Evolutionary conservation across 1,140 invertebrate species (phyloP).

Genomic region (Phortica variegata): DNA sequence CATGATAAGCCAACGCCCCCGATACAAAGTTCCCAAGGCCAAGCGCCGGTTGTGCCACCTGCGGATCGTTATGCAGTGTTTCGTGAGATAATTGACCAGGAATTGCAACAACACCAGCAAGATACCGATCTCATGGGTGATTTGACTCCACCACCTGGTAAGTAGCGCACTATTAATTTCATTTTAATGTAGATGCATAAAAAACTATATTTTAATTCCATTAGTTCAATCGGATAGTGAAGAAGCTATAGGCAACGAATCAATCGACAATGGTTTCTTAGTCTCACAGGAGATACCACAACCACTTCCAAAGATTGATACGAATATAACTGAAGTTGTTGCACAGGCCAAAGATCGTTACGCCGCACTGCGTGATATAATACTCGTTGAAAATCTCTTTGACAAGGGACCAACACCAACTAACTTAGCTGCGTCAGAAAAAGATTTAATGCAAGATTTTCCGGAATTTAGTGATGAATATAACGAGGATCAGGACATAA

Average conservation of each 20-base stretch:
- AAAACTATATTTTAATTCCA: slow-evolving; percentile 12
- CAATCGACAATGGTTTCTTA: slow-evolving; percentile 1
- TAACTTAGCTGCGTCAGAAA: slow-evolving; percentile 9
- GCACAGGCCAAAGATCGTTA: slow-evolving; percentile 65
- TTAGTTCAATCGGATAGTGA: not conserved
- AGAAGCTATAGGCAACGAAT: slow-evolving; percentile 9
- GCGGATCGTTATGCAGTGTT: slow-evolving; percentile 82
- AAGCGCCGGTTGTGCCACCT: slow-evolving; percentile 56
- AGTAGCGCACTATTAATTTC: not conserved
- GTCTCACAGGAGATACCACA: not conserved
- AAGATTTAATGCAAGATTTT: slow-evolving; percentile 45
- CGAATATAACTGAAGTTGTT: slow-evolving; percentile 58
- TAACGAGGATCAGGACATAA: slow-evolving; percentile 47
- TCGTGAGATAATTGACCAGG: slow-evolving; percentile 75
- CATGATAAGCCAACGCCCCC: slow-evolving; percentile 55
- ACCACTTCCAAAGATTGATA: slow-evolving; percentile 44
- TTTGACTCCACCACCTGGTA: slow-evolving; percentile 24
- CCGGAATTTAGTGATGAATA: slow-evolving; percentile 49
- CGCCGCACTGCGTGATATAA: slow-evolving; percentile 70
- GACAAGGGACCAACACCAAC: slow-evolving; percentile 58
- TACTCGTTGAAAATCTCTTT: slow-evolving; percentile 62
- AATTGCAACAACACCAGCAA: slow-evolving; percentile 63
- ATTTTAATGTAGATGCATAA: slow-evolving; percentile 6
- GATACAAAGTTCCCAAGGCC: slow-evolving; percentile 28
- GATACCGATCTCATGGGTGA: slow-evolving; percentile 54